Evolutionary conservation across 2,113 vertebrate species (phyloP).

Genomic region (Prolemur simus): DNA sequence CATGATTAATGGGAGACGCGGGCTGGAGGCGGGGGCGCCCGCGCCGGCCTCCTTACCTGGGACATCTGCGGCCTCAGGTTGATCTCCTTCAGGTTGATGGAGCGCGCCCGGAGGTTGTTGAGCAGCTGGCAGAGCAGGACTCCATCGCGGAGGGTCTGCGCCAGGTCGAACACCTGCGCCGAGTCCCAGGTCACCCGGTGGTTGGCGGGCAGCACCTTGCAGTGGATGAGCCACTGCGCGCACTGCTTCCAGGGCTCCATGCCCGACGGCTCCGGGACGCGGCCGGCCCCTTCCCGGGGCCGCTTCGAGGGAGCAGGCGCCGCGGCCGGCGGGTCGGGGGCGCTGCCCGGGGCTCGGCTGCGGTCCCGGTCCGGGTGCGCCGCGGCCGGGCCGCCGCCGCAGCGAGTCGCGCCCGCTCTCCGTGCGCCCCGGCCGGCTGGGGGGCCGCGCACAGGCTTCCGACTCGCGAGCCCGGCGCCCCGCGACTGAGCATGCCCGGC

Average conservation of each 20-base stretch:
- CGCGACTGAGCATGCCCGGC: slow-evolving; percentile 79
- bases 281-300: not conserved
- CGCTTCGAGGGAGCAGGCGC: slow-evolving; percentile 32
- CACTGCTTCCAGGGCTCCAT: slow-evolving; percentile 98
- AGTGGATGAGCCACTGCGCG: slow-evolving; percentile 95
- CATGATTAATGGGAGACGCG: slow-evolving; percentile 56
- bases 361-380: not conserved
- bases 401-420: slow-evolving; percentile 26
- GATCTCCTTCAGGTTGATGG: slow-evolving; percentile 97
- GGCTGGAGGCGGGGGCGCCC: slow-evolving; percentile 15
- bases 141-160: slow-evolving; percentile 96
- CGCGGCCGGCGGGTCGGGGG: not conserved
- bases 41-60: slow-evolving; percentile 86
- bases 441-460: slow-evolving; percentile 63
- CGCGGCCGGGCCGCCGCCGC: slow-evolving; percentile 26
- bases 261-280: slow-evolving; percentile 50
- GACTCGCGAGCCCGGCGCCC: slow-evolving; percentile 58
- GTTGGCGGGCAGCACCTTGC: slow-evolving; percentile 95
- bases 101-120: slow-evolving; percentile 93
- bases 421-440: slow-evolving; percentile 36
- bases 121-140: slow-evolving; percentile 97
- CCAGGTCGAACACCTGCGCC: slow-evolving; percentile 97
- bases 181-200: slow-evolving; percentile 97
- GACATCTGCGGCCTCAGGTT: slow-evolving; percentile 98
- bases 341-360: not conserved